Conservation (phyloP, 1,140 invertebrate species). For the Brachionus sp. region DNA sequence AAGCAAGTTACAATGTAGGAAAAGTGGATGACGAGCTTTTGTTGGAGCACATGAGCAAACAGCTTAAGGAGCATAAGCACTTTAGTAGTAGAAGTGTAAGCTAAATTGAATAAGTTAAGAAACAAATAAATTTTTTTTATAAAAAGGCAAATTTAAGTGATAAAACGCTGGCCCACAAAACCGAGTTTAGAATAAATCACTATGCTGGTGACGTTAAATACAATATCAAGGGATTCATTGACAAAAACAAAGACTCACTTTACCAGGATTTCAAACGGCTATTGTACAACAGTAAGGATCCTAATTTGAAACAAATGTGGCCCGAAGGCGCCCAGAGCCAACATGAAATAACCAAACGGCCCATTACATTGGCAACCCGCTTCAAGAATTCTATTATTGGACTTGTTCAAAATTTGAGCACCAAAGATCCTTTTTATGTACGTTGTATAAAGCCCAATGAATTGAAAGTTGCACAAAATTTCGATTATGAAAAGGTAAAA, state of each 20-base stretch:
- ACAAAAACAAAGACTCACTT: conserved; percentile 90
- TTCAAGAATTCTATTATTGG: conserved; percentile 91
- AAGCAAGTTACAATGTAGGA: conserved; percentile 87
- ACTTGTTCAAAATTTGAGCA: conserved; percentile 78
- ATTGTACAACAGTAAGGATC: conserved; percentile 66
- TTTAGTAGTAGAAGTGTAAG: conserved; percentile 76
- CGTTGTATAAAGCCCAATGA: conserved; percentile 91
- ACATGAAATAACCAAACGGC: conserved; percentile 83
- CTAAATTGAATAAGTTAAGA: not conserved
- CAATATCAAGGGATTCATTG: conserved; percentile 80
- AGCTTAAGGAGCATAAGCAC: conserved; percentile 78
- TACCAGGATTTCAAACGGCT: conserved; percentile 93
- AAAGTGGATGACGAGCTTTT: conserved; percentile 84
- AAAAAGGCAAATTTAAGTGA: conserved; percentile 49
- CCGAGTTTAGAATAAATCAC: conserved; percentile 76
- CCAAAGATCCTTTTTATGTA: conserved; percentile 91
- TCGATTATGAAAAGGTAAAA: conserved; percentile 72
- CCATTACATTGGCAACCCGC: conserved; percentile 81
- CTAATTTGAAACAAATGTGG: conserved; percentile 76
- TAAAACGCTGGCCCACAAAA: conserved; percentile 63
- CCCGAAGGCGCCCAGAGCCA: conserved; percentile 85
- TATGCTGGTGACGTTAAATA: conserved; percentile 96
- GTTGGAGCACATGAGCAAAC: conserved; percentile 86
- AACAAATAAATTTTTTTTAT: not conserved
- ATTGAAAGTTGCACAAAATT: conserved; percentile 75